These are phyloP conservation scores for Microcebus tavaratra DNA, from an alignment of 2,113 vertebrate genomes.

Conservation along the genomic window DNA sequence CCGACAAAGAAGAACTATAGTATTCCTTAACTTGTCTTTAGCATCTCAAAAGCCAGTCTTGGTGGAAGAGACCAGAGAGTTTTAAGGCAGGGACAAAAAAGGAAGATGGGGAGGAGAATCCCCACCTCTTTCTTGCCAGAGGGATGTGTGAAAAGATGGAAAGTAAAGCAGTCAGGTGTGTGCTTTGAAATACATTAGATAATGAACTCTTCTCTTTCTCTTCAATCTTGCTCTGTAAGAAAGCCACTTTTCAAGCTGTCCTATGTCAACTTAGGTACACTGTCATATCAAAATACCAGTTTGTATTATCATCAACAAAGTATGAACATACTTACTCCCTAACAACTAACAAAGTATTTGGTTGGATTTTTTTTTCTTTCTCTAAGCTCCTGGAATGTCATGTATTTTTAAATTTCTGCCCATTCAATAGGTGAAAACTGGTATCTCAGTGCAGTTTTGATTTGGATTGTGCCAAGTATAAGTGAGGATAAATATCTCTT, in stretches of 20 bases:
- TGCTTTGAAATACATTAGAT: neutral
- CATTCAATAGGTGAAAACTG: constrained; percentile 7
- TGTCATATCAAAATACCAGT: neutral
- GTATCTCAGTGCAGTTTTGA: neutral
- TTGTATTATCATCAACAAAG: neutral
- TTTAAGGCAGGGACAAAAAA: neutral
- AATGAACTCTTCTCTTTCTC: neutral
- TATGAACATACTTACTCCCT: neutral
- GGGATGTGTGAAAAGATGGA: neutral
- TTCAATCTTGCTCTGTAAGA: neutral
- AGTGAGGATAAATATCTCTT: neutral
- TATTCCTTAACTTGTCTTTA: neutral
- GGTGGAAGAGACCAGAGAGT: neutral
- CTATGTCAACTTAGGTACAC: neutral
- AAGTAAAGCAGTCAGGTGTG: neutral
- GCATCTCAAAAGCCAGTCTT: neutral
- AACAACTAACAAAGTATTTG: neutral
- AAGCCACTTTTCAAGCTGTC: neutral
- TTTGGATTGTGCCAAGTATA: neutral
- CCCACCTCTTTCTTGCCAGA: neutral
- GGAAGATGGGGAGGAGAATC: neutral
- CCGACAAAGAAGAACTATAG: neutral
- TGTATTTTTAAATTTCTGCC: neutral
- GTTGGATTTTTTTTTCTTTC: neutral
- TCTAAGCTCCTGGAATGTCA: too few species aligned